Percentiles rank a stretch among this genome's conserved stretches.
These are phyloP conservation scores for Azemiops feae DNA, from an alignment of 2,113 vertebrate species.

Conservation along the genomic window DNA sequence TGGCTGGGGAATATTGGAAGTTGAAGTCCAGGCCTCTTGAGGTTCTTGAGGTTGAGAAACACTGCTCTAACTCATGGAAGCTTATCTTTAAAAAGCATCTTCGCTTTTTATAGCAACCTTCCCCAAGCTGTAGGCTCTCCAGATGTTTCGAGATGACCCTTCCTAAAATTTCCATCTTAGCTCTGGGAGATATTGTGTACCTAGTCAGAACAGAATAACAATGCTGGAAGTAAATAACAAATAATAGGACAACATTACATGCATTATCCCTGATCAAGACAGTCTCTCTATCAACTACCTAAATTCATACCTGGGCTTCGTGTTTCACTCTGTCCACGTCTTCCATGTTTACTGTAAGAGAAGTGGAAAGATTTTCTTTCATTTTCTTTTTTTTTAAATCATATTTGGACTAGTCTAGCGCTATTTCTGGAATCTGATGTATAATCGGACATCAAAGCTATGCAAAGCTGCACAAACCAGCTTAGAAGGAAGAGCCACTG, in stretches of 20 bases:
- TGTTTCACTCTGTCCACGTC: background rate
- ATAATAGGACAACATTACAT: background rate
- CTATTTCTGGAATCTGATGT: background rate
- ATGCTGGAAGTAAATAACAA: background rate
- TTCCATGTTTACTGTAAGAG: slow-evolving; percentile 7
- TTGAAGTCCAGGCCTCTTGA: background rate
- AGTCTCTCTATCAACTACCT: background rate
- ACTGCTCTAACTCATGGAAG: too few species aligned
- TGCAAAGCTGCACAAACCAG: background rate
- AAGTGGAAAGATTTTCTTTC: background rate
- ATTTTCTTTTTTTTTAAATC: background rate
- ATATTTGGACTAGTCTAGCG: background rate
- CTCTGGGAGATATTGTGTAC: background rate
- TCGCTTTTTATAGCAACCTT: background rate
- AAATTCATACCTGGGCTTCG: slow-evolving; percentile 15
- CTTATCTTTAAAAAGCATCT: background rate
- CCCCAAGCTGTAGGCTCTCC: background rate
- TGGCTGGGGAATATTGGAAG: background rate
- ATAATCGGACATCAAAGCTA: too few species aligned
- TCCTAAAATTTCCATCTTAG: background rate
- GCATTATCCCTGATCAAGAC: background rate
- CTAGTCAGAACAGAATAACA: background rate
- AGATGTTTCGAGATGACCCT: background rate
- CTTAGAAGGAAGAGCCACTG: background rate
- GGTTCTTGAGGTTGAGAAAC: too few species aligned